A percentile compares a stretch with the other conserved stretches of the same genome.
Evolutionary conservation across 2,797 vertebrate genomes (phyloP).

Genomic region (Chiloscyllium punctatum): DNA sequence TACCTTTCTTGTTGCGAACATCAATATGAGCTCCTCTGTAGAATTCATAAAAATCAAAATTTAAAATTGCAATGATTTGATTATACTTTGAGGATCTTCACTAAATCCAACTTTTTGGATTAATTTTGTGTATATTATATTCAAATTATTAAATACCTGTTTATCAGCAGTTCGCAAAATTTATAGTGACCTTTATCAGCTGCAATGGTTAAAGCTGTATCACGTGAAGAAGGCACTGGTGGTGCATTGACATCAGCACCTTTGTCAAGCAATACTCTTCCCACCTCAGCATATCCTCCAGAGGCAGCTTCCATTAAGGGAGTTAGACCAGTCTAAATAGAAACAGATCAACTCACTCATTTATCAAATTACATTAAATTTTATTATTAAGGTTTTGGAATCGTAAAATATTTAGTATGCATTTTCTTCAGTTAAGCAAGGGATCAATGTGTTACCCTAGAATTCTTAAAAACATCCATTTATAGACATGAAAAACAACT

Average conservation of each 20-base stretch:
- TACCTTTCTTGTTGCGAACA: slow-evolving; percentile 97
- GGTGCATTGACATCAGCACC: slow-evolving; percentile 96
- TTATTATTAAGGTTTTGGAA: background rate
- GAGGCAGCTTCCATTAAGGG: slow-evolving; percentile 98
- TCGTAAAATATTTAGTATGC: background rate
- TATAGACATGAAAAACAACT: background rate
- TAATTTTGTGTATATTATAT: slow-evolving; percentile 7
- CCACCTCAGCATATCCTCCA: slow-evolving; percentile 95
- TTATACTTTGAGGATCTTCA: background rate
- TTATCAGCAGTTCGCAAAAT: slow-evolving; percentile 97
- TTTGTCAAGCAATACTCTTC: slow-evolving; percentile 94
- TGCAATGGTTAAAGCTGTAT: slow-evolving; percentile 97
- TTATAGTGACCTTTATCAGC: slow-evolving; percentile 99
- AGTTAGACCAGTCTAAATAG: slow-evolving; percentile 84
- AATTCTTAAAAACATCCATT: background rate
- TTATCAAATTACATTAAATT: background rate
- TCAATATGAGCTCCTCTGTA: slow-evolving; percentile 91
- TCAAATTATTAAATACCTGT: slow-evolving; percentile 60
- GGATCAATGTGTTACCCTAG: background rate
- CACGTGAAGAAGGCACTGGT: slow-evolving; percentile 94
- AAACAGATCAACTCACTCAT: slow-evolving; percentile 1
- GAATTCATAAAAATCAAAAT: background rate
- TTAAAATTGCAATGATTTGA: background rate
- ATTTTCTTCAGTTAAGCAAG: background rate
- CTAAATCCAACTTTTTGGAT: background rate